A percentile compares a stretch with the other conserved stretches of the same genome.
Conservation (phyloP, 2,888 invertebrate species). For the Clusia tigrina region DNA sequence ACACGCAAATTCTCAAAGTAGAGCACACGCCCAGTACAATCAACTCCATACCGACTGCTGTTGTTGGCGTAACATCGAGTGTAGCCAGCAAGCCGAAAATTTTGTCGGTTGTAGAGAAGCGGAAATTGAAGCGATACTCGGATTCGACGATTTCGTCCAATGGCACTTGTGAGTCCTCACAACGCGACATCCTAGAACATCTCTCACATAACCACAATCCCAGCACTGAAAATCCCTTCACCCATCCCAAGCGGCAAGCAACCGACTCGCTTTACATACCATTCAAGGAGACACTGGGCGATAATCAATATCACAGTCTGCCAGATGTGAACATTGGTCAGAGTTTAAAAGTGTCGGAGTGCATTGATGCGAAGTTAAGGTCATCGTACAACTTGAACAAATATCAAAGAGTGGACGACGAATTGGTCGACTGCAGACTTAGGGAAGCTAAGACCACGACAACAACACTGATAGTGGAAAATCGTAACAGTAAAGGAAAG, state of each 20-base stretch:
- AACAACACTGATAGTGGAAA: conserved; percentile 3
- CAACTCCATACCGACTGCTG: neutral
- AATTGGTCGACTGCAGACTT: conserved; percentile 9
- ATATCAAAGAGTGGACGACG: conserved; percentile 42
- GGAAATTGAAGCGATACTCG: conserved; percentile 53
- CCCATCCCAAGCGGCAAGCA: conserved; percentile 45
- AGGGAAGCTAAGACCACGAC: conserved; percentile 12
- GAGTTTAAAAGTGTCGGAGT: conserved; percentile 75
- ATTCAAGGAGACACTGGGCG: conserved; percentile 63
- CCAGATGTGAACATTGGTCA: conserved; percentile 77
- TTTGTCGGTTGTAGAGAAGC: conserved; percentile 65
- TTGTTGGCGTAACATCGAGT: conserved; percentile 42
- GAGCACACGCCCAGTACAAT: conserved; percentile 42
- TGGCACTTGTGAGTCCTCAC: neutral
- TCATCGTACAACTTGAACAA: conserved; percentile 60
- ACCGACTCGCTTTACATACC: conserved; percentile 42
- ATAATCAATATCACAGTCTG: conserved; percentile 76
- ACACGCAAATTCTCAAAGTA: conserved; percentile 52
- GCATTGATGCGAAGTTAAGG: conserved; percentile 75
- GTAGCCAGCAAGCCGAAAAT: conserved; percentile 68
- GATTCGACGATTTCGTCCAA: conserved; percentile 37
- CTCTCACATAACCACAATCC: conserved; percentile 29
- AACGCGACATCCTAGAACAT: conserved; percentile 41
- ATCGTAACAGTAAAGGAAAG: conserved; percentile 15
- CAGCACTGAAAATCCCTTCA: conserved; percentile 28